Percentiles rank a stretch among this genome's conserved stretches.
These are phyloP conservation scores for Drosophila anomelani DNA, from an alignment of 2,888 invertebrate species.

Conservation along the genomic window DNA sequence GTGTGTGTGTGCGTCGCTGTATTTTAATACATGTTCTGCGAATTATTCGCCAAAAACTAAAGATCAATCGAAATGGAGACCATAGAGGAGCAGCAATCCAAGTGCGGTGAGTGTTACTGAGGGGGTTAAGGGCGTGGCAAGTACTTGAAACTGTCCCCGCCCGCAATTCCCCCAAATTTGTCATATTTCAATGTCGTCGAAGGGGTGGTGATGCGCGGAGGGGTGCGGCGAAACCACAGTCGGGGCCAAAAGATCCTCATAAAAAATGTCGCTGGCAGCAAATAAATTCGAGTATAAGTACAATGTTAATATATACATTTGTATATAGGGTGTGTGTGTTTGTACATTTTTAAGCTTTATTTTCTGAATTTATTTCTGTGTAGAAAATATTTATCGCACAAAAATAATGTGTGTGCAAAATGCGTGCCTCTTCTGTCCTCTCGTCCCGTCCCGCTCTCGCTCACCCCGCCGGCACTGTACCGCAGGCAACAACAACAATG, in stretches of 20 bases:
- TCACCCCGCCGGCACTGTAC: slow-evolving; percentile 60
- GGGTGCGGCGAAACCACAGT: slow-evolving; percentile 32
- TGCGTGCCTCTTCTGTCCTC: slow-evolving; percentile 25
- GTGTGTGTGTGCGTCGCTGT: slow-evolving; percentile 47
- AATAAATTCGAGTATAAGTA: slow-evolving; percentile 53
- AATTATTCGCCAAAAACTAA: slow-evolving; percentile 16
- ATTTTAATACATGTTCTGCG: slow-evolving; percentile 24
- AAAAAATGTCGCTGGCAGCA: slow-evolving; percentile 74
- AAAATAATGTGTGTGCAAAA: slow-evolving; percentile 45
- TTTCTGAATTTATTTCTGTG: slow-evolving; percentile 65
- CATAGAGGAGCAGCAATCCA: slow-evolving; percentile 82
- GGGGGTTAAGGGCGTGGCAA: slow-evolving; percentile 21
- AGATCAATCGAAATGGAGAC: slow-evolving; percentile 77
- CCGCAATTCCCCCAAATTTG: slow-evolving; percentile 13
- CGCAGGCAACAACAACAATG: slow-evolving; percentile 27
- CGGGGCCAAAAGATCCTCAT: slow-evolving; percentile 54
- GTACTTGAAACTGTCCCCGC: slow-evolving; percentile 43
- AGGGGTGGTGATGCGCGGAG: neutral
- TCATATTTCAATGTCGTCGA: slow-evolving; percentile 69
- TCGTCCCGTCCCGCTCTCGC: slow-evolving; percentile 18
- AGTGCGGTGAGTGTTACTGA: slow-evolving; percentile 74
- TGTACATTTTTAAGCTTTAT: slow-evolving; percentile 63
- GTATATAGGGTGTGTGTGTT: slow-evolving; percentile 48
- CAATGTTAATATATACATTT: slow-evolving; percentile 25
- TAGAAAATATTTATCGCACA: slow-evolving; percentile 53